Evolutionary conservation across 2,888 invertebrate species (phyloP).

Genomic region (Ametastegia equiseti): DNA sequence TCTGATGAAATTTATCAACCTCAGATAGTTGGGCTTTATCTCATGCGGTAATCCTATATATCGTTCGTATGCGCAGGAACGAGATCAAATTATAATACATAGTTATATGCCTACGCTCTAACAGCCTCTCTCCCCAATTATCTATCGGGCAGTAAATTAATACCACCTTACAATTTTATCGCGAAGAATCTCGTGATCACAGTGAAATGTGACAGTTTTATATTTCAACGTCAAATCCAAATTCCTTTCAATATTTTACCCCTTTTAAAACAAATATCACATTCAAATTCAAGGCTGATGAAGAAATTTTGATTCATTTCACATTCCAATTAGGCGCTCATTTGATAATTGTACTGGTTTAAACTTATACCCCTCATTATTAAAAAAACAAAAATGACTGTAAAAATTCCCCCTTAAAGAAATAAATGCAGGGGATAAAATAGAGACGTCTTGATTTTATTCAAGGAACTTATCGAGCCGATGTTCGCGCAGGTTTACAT

Average conservation of each 20-base stretch:
- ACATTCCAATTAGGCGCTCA: too few relatives aligned
- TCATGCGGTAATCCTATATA: neutral
- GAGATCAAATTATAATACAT: constrained; percentile 24
- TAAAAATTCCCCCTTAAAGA: neutral
- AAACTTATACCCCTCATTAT: too few relatives aligned
- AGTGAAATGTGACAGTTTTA: neutral
- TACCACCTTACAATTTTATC: neutral
- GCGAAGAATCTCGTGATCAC: neutral
- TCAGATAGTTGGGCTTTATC: neutral
- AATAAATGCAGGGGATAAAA: constrained; percentile 25
- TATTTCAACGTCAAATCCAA: neutral
- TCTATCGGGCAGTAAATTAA: constrained; percentile 23
- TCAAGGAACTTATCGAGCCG: constrained; percentile 43
- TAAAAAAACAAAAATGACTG: too few relatives aligned
- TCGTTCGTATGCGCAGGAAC: neutral
- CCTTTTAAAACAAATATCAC: neutral
- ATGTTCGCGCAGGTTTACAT: constrained; percentile 82
- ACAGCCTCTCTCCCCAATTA: constrained; percentile 29
- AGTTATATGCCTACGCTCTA: neutral
- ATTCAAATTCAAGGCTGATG: too few relatives aligned
- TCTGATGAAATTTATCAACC: constrained; percentile 25
- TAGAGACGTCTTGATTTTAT: constrained; percentile 44
- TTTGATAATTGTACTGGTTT: too few relatives aligned
- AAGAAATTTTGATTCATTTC: too few relatives aligned
- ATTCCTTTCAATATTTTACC: neutral